phyloP scores from a whole-genome alignment of 2,113 vertebrate species.

The Fulica atra region DNA sequence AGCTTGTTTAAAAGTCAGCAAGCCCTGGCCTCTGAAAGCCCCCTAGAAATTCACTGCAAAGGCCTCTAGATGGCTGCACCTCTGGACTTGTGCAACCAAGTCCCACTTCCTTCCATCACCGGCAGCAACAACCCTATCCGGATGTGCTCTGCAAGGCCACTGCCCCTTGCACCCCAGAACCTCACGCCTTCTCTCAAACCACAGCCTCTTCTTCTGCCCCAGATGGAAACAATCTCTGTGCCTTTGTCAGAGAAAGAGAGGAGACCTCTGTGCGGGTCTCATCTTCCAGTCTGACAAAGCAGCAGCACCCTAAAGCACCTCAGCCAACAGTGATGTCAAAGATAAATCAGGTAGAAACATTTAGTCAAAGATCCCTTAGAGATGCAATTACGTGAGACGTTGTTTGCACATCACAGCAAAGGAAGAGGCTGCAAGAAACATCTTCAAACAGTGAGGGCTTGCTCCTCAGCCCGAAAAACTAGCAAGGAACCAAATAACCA shows the following conservation, averaged over 20 bases:
- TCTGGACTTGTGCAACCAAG: neutral
- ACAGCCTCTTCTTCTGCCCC: rapidly evolving
- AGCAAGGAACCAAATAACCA: neutral
- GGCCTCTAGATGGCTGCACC: neutral
- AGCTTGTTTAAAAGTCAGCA: neutral
- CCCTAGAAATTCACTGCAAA: neutral
- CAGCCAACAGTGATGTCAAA: neutral
- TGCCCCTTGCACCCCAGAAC: neutral
- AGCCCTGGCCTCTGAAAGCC: neutral
- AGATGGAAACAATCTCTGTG: neutral
- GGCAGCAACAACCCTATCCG: neutral
- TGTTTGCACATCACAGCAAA: neutral
- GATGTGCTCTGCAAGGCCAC: neutral
- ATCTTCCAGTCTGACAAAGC: neutral
- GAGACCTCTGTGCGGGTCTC: neutral
- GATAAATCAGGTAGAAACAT: neutral
- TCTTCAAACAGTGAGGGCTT: neutral
- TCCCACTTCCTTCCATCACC: neutral
- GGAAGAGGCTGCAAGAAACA: neutral
- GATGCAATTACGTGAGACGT: neutral
- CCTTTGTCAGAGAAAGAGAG: neutral
- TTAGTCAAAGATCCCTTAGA: neutral
- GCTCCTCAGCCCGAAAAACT: neutral
- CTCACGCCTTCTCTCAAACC: neutral
- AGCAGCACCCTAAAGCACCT: neutral